Evolutionary conservation across 2,797 vertebrate genomes (phyloP), one percentile per base, ranked within the genome.

Genomic region (Coregonus sp.): DNA sequence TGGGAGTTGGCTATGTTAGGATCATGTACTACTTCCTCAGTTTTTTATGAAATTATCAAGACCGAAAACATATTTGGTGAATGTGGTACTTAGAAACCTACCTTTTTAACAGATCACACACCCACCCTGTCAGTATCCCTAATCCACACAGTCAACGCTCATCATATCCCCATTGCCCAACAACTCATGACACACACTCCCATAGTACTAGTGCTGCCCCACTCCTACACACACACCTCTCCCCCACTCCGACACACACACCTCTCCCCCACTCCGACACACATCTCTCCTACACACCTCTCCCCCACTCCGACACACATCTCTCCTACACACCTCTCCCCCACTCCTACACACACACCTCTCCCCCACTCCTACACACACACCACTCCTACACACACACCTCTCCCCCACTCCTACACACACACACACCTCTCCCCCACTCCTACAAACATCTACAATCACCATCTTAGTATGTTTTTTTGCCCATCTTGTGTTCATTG

Each of bases 401-500:
- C 81, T 89, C 86, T 86, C 81, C 33, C 74, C 37, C 37, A 7
- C 37, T 9, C 6, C 1, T 5, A 72, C 72, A 66, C 65, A 33
- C 79, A 86, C 69, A 37, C 92, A 82, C 84, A 5, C 35, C 35
- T 6, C 37, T 37, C 5, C 5, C 37, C 37, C 37, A 37, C 37
- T 9, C 70, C 68, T 59, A 63, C 16, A 86, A 91, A 90, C 90
- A 91, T 85, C 90, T 89, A 89, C 76, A 86, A 90, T 90, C 90
- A 91, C 85, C 89, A 89, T 90, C 90, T 89, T 90, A 88, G 91
- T 94, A 91, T 84, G 90, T 94, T 94, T 94, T 90, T 91, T 90
- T 90, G 88, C 89, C 91, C 93, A 90, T 94, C 92, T 94, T 95
- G 90, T 96, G 95, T 96, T 96, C 90, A 91, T 84, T 91, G 96